Evolutionary conservation across 2,888 invertebrate species (phyloP).

Genomic region (Cantharis rustica): DNA sequence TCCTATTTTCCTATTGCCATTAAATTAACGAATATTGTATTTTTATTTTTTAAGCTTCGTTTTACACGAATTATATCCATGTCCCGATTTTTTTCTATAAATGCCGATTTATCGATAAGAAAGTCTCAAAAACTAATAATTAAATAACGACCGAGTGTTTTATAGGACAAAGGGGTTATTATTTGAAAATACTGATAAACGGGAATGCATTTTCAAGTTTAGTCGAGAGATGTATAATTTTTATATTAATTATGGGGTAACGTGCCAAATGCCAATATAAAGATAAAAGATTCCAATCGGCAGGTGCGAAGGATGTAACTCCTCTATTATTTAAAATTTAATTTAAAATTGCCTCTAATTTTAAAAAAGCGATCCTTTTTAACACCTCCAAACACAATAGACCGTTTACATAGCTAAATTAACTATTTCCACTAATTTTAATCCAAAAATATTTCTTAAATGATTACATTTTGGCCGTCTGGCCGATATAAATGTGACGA

Average conservation of each 20-base stretch:
- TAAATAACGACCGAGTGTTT: slow-evolving; percentile 22
- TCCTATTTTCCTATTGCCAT: slow-evolving; percentile 14
- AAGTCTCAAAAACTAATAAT: slow-evolving; percentile 24
- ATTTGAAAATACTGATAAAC: slow-evolving; percentile 31
- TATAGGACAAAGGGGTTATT: slow-evolving; percentile 28
- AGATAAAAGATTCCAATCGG: slow-evolving; percentile 36
- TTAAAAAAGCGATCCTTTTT: slow-evolving; percentile 4
- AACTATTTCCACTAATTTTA: not conserved
- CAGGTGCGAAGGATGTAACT: slow-evolving; percentile 33
- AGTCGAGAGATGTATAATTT: slow-evolving; percentile 36
- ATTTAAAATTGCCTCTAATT: slow-evolving; percentile 25
- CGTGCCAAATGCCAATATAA: slow-evolving; percentile 38
- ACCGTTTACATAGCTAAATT: not conserved
- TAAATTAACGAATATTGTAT: slow-evolving; percentile 8
- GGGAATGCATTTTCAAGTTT: slow-evolving; percentile 27
- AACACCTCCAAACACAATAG: slow-evolving; percentile 24
- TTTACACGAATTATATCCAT: slow-evolving; percentile 7
- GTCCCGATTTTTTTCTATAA: slow-evolving; percentile 7
- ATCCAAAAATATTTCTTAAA: too few species aligned
- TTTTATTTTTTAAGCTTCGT: slow-evolving; percentile 1
- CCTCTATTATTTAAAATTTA: slow-evolving; percentile 37
- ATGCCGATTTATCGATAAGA: slow-evolving; percentile 22
- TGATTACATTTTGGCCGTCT: too few species aligned
- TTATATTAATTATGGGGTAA: slow-evolving; percentile 41
- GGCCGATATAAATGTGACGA: not conserved